Evolutionary conservation across 2,888 invertebrate species (phyloP).

Genomic region (Dasysyrphus albostriatus): DNA sequence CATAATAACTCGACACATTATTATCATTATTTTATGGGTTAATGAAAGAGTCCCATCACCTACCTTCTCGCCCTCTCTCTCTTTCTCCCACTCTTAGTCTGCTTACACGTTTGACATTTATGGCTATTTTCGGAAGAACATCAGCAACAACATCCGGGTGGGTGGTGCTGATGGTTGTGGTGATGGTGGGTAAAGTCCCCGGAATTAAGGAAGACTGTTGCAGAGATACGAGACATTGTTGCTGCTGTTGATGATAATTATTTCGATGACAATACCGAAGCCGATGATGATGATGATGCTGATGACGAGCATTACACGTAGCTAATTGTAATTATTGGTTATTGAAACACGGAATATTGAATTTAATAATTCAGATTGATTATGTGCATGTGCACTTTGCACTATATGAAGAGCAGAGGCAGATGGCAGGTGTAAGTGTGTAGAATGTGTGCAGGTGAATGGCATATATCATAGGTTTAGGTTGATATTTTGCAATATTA

Average conservation of each 20-base stretch:
- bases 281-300: slow-evolving; percentile 32
- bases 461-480: not conserved
- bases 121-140: slow-evolving; percentile 15
- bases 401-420: not conserved
- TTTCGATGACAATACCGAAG: slow-evolving; percentile 16
- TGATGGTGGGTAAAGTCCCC: not conserved
- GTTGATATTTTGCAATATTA: not conserved
- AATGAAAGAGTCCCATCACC: slow-evolving; percentile 46
- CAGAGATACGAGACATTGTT: slow-evolving; percentile 20
- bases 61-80: not conserved
- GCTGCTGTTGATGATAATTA: slow-evolving; percentile 1
- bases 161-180: too few species aligned
- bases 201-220: slow-evolving; percentile 27
- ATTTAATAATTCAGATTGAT: slow-evolving; percentile 73
- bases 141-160: not conserved
- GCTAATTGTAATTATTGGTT: slow-evolving; percentile 73
- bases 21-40: slow-evolving; percentile 73
- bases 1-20: slow-evolving; percentile 67
- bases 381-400: slow-evolving; percentile 15
- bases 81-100: too few species aligned
- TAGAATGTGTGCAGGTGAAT: not conserved
- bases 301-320: slow-evolving; percentile 64
- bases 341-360: slow-evolving; percentile 72
- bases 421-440: not conserved
- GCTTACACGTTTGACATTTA: not conserved